Conservation (phyloP, 2,888 invertebrate genomes). For the Epinotia brunnichana region DNA sequence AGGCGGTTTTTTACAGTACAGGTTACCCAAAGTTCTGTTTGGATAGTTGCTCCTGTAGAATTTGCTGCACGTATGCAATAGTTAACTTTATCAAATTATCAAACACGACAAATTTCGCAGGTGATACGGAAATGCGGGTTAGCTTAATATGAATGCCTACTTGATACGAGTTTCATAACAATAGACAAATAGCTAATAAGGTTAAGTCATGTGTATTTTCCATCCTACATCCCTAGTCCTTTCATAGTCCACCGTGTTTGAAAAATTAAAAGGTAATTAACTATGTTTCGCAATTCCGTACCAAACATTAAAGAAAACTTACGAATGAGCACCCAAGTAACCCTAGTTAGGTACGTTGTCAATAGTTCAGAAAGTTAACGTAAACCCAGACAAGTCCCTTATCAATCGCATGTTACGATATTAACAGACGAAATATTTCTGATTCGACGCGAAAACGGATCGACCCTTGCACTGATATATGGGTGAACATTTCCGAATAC, state of each 20-base stretch:
- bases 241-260: no score
- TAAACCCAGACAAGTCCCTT: slow-evolving; percentile 43
- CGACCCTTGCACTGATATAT: slow-evolving; percentile 53
- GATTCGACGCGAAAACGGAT: slow-evolving; percentile 51
- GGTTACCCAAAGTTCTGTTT: neutral
- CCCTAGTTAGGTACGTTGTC: no score
- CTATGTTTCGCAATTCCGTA: neutral
- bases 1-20: neutral
- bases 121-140: neutral
- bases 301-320: neutral
- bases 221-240: neutral
- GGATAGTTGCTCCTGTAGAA: neutral
- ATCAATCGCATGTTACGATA: slow-evolving; percentile 50
- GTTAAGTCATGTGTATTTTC: neutral
- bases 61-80: slow-evolving; percentile 4
- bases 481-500: slow-evolving; percentile 46
- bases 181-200: neutral
- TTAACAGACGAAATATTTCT: slow-evolving; percentile 50
- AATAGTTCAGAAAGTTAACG: slow-evolving; percentile 35
- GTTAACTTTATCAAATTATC: slow-evolving; percentile 1
- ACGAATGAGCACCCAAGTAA: neutral
- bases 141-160: neutral
- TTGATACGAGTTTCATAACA: neutral
- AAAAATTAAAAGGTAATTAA: neutral
- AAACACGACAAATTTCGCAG: neutral